Conservation (phyloP, 2,113 vertebrate genomes). For the Equus przewalskii region DNA sequence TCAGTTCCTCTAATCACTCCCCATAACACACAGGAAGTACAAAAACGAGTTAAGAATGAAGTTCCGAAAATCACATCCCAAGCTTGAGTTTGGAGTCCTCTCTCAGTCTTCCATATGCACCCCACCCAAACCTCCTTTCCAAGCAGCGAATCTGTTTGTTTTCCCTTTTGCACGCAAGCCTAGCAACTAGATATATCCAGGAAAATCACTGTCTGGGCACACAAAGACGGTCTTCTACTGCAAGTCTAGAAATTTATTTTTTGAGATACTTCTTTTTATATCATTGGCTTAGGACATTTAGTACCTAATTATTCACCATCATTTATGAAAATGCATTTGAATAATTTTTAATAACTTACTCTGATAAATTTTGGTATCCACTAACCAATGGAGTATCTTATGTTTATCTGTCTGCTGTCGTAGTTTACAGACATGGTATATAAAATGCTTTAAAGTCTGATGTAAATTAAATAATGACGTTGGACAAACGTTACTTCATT, state of each 20-base stretch:
- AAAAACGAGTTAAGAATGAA: neutral
- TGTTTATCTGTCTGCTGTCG: neutral
- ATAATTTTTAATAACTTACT: neutral
- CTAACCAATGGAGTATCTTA: neutral
- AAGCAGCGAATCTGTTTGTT: neutral
- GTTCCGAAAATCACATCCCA: neutral
- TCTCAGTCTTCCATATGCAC: neutral
- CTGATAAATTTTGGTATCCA: neutral
- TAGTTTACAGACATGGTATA: neutral
- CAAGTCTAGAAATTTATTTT: neutral
- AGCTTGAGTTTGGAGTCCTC: neutral
- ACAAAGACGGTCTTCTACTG: neutral
- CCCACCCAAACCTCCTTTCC: neutral
- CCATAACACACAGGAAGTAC: neutral
- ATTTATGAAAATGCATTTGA: neutral
- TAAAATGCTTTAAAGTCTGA: neutral
- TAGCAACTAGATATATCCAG: neutral
- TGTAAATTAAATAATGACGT: neutral
- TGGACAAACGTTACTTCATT: neutral
- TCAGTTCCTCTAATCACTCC: neutral
- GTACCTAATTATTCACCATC: neutral
- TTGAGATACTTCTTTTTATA: neutral
- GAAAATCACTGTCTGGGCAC: neutral
- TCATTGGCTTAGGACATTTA: neutral
- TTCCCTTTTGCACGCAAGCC: neutral